Percentiles rank a stretch among this genome's conserved stretches.
Evolutionary conservation across 2,888 invertebrate genomes (phyloP).

Genomic region (Galerucella calmariensis): DNA sequence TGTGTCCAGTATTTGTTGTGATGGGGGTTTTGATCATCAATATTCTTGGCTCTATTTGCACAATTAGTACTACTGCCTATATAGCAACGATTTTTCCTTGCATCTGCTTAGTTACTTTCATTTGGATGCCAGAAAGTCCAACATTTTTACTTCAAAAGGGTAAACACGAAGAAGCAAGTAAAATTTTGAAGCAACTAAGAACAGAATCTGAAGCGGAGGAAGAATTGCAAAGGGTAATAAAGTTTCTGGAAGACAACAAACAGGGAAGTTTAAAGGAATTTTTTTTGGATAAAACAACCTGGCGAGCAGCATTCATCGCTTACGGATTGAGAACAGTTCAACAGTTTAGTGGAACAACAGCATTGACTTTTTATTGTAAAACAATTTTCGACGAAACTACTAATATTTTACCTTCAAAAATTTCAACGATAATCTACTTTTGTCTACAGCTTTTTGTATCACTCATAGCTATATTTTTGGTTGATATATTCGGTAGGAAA

Average conservation of each 20-base stretch:
- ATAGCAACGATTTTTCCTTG: slow-evolving; percentile 65
- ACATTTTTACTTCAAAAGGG: slow-evolving; percentile 64
- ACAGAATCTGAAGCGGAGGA: slow-evolving; percentile 66
- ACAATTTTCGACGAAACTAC: slow-evolving; percentile 64
- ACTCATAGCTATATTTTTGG: slow-evolving; percentile 69
- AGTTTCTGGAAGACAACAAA: slow-evolving; percentile 47
- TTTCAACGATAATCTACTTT: slow-evolving; percentile 58
- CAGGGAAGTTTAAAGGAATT: slow-evolving; percentile 53
- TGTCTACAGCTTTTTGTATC: slow-evolving; percentile 71
- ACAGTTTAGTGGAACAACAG: slow-evolving; percentile 71
- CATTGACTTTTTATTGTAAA: slow-evolving; percentile 73
- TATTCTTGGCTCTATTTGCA: slow-evolving; percentile 64
- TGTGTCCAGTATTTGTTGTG: slow-evolving; percentile 70
- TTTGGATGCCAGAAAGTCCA: slow-evolving; percentile 72
- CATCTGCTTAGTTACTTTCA: slow-evolving; percentile 64
- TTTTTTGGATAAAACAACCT: slow-evolving; percentile 68
- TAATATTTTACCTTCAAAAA: slow-evolving; percentile 61
- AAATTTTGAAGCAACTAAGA: slow-evolving; percentile 66
- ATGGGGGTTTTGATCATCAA: slow-evolving; percentile 68
- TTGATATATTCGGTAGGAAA: slow-evolving; percentile 69
- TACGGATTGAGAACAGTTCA: slow-evolving; percentile 70
- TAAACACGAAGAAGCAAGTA: slow-evolving; percentile 64
- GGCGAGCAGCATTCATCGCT: slow-evolving; percentile 73
- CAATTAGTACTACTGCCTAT: slow-evolving; percentile 67
- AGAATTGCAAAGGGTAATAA: slow-evolving; percentile 56